These are phyloP conservation scores for Drosophila willistoni DNA, from an alignment of 1,140 invertebrate species.

Conservation along the genomic window DNA sequence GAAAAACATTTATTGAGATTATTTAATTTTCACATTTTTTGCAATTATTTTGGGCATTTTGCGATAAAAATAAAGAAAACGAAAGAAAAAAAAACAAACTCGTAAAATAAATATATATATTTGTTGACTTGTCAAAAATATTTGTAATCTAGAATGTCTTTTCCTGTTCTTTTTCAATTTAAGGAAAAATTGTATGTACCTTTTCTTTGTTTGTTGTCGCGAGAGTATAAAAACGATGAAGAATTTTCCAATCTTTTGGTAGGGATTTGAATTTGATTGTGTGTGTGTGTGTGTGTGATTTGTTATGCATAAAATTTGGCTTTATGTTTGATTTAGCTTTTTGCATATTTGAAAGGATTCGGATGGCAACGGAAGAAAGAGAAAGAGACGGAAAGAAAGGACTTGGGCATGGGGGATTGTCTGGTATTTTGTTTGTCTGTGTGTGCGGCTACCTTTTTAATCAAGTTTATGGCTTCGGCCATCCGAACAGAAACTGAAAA, in stretches of 20 bases:
- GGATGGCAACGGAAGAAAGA: no score
- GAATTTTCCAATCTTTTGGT: conserved; percentile 8
- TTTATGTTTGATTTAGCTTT: conserved; percentile 14
- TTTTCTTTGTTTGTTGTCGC: background rate
- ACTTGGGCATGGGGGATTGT: background rate
- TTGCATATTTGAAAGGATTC: conserved; percentile 7
- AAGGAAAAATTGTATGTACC: background rate
- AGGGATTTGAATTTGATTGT: conserved; percentile 3
- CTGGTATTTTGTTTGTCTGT: background rate
- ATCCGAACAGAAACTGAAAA: background rate
- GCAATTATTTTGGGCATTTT: no score
- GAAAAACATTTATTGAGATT: no score
- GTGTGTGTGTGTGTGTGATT: conserved; percentile 8
- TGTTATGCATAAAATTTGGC: conserved; percentile 14
- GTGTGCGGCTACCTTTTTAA: conserved; percentile 16
- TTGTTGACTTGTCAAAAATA: no score
- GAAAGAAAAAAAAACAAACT: no score
- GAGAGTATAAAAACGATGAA: background rate
- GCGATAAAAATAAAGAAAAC: no score
- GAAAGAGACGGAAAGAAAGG: no score
- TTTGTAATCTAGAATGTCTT: no score
- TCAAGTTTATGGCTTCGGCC: conserved; percentile 38
- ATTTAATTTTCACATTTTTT: no score
- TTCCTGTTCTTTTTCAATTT: background rate
- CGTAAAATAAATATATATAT: no score